Conservation (phyloP, 2,113 vertebrate genomes). For the Xiphophorus hellerii region DNA sequence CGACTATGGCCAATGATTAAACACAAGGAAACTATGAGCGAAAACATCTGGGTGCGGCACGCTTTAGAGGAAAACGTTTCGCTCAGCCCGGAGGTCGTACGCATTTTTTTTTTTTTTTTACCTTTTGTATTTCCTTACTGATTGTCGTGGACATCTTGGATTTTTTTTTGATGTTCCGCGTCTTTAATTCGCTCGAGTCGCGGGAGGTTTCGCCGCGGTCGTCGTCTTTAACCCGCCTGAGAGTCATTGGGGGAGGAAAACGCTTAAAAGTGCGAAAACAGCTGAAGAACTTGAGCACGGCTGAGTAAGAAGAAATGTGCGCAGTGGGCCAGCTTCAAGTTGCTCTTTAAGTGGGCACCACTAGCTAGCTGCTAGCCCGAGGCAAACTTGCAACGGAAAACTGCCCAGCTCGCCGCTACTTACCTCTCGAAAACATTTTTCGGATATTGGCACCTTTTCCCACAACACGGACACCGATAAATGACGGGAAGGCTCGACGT, state of each 20-base stretch:
- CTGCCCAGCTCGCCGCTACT: constrained; percentile 27
- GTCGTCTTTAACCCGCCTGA: not conserved
- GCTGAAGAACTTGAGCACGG: constrained; percentile 47
- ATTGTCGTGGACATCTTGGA: constrained; percentile 79
- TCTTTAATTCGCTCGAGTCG: constrained; percentile 10
- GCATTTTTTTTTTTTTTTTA: constrained; percentile 43
- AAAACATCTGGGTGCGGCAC: constrained; percentile 70
- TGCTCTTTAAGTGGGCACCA: constrained; percentile 51
- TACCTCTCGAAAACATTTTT: not conserved
- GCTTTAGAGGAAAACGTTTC: constrained; percentile 45
- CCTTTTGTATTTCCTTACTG: constrained; percentile 77
- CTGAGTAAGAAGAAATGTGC: constrained; percentile 43
- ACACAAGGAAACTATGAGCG: constrained; percentile 47
- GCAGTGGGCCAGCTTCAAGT: constrained; percentile 45
- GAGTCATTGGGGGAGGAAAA: not conserved
- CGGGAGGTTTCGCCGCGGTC: not conserved
- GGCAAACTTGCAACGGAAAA: constrained; percentile 8
- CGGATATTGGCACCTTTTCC: not conserved
- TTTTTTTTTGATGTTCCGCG: constrained; percentile 54
- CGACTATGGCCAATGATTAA: not conserved
- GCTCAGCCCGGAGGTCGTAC: constrained; percentile 56
- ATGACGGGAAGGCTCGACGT: constrained; percentile 20
- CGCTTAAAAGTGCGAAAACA: constrained; percentile 25
- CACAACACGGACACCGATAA: constrained; percentile 18
- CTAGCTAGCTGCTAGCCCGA: constrained; percentile 63